Evolutionary conservation across 2,888 invertebrate genomes (phyloP), one percentile per base, ranked within the genome.

Genomic region (Adineta ricciae): DNA sequence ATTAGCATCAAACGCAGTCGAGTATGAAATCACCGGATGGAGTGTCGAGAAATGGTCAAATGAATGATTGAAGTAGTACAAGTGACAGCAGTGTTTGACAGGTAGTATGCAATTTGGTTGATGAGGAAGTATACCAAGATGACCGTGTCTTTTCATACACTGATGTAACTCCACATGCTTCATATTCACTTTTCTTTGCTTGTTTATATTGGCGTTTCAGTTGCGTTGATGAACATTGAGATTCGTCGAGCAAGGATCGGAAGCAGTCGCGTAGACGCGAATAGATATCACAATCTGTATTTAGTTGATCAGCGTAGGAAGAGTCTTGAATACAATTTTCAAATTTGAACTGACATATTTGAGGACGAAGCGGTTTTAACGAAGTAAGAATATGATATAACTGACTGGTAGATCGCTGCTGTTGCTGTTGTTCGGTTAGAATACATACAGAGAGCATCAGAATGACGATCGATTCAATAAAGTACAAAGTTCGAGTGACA

Each of bases 221-320:
- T 41, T 78, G 78, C 0, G n/a, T 11, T 41, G 78, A 78, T 78
- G n/a, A 41, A 78, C 78, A 78, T 78, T 38, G 38, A 41, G 41
- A 41, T 4, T 78, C 78, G 11, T 78, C 41, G 16, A 41, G 21
- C n/a, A 78, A n/a, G 38, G n/a, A 24, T n/a, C 38, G 41, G 41
- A 78, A 41, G 41, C 78, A 78, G 41, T 78, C 78, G 7, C 78
- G 38, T 78, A 78, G 41, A 78, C 78, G 78, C n/a, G 78, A 78
- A 78, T 78, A 78, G 9, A 78, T 78, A 41, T 38, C 21, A 41
- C 78, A 78, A 78, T 41, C 21, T 1, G 78, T 78, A 41, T 78
- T n/a, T 78, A 78, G 41, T 78, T 78, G 38, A 78, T 78, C 78
- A n/a, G 78, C 78, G 41, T 78, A 38, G 1, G 24, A 24, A 4